A percentile compares a stretch with the other conserved stretches of the same genome.
phyloP scores from a whole-genome alignment of 2,888 invertebrate genomes.

The Lithophane leautieri region DNA sequence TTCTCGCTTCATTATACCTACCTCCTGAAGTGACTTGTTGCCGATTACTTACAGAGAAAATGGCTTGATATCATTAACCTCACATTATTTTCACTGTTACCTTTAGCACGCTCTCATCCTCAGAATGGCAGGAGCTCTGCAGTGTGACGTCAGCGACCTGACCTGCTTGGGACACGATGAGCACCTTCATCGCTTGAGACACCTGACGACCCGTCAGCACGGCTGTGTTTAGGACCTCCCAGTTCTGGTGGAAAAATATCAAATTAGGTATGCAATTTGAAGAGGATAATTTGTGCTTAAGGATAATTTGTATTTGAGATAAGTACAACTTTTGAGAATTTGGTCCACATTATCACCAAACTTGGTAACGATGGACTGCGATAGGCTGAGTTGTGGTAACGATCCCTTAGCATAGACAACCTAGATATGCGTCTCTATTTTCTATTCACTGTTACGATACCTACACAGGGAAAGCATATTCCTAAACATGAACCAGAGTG shows the following conservation, averaged over 20 bases:
- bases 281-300: no score
- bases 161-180: constrained; percentile 98
- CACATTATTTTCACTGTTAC: constrained; percentile 85
- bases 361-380: background rate
- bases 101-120: constrained; percentile 98
- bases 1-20: constrained; percentile 1
- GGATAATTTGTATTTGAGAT: no score
- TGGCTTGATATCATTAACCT: no score
- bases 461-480: background rate
- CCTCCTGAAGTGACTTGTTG: background rate
- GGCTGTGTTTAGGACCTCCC: constrained; percentile 98
- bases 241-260: constrained; percentile 92
- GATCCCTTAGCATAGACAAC: background rate
- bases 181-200: constrained; percentile 98
- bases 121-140: constrained; percentile 98
- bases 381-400: background rate
- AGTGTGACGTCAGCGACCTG: constrained; percentile 98
- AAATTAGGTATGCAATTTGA: background rate
- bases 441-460: background rate
- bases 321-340: background rate
- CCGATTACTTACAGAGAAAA: background rate
- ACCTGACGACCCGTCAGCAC: constrained; percentile 98
- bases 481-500: background rate
- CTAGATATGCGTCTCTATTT: background rate
- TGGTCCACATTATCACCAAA: background rate